Base-by-base conservation (phyloP, 2,888 invertebrate species). In the Yponomeuta sedellus region DNA sequence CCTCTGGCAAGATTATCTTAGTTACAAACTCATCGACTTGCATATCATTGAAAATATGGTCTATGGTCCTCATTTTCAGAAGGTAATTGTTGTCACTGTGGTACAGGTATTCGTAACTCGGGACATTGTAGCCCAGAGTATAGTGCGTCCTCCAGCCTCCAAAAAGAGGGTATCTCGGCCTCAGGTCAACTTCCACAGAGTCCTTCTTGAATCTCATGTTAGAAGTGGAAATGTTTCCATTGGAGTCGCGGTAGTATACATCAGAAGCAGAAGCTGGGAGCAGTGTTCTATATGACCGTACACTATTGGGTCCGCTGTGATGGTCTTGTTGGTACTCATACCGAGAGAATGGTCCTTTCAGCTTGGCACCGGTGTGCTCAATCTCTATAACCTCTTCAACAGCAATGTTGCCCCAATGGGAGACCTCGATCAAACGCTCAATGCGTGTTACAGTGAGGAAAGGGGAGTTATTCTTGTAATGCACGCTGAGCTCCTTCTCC, bases 111-210 rank as follows among this genome's bases (percentile, higher is more conserved):
- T 99, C 98, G 80, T 98, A 98, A 73, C 98, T 97, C 3, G 99
- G 99, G 0, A 99, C 96, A 89, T 98, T 99, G 91, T 99, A 98
- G 3, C 99, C 99, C 63, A 99, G 92, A 59, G 96, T 96, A 85
- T 99, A 99, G 74, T 97, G 97, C 10, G 98, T 99, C 83, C 97
- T 97, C 99, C 99, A 99, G 16, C 99, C 99, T 66, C 99, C 99
- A 84, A 99, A 99, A 5, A 99, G 92, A 3, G 99, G 99, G 85
- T 99, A 99, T 75, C 99, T 93, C 0, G 99, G 99, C 64, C 98
- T 93, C n/a, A 99, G 92, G 77, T 99, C 99, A 4, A 99, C 88
- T 78, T 99, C 99, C 10, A 99, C 98, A 57, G 97, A 96, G 79
- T 99, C 98, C 72, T 97, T 96, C 73, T 96, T 93, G 28, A 96